These are phyloP conservation scores for Pachyuromys duprasi DNA, from an alignment of 2,797 vertebrate genomes.

Conservation along the genomic window DNA sequence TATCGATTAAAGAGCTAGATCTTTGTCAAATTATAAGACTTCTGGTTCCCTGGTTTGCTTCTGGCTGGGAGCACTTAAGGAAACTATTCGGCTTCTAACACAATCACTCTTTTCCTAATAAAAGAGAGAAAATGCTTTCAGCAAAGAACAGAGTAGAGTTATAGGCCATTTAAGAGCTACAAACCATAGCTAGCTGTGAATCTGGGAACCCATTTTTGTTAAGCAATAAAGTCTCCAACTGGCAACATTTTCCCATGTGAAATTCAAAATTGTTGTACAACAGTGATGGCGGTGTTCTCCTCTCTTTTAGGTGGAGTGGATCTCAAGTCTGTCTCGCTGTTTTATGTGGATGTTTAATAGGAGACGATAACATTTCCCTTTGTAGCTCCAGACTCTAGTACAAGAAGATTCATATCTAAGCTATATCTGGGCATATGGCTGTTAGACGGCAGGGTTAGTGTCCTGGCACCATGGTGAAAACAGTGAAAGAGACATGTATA, in stretches of 20 bases:
- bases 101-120: not conserved
- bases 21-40: not conserved
- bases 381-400: not conserved
- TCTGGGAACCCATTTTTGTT: not conserved
- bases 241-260: not conserved
- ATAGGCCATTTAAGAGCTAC: not conserved
- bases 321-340: not conserved
- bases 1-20: not conserved
- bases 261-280: not conserved
- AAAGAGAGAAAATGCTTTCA: not conserved
- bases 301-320: not conserved
- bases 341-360: not conserved
- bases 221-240: not conserved
- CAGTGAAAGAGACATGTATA: not conserved
- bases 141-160: not conserved
- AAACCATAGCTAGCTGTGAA: not conserved
- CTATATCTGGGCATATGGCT: not conserved
- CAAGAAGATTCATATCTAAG: not conserved
- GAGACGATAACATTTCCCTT: not conserved
- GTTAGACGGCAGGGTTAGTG: not conserved
- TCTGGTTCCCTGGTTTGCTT: not conserved
- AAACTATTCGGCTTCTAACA: not conserved
- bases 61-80: not conserved
- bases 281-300: not conserved
- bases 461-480: not conserved